These are phyloP conservation scores for Enoplosus armatus DNA, from an alignment of 2,797 vertebrate species.

Conservation along the genomic window DNA sequence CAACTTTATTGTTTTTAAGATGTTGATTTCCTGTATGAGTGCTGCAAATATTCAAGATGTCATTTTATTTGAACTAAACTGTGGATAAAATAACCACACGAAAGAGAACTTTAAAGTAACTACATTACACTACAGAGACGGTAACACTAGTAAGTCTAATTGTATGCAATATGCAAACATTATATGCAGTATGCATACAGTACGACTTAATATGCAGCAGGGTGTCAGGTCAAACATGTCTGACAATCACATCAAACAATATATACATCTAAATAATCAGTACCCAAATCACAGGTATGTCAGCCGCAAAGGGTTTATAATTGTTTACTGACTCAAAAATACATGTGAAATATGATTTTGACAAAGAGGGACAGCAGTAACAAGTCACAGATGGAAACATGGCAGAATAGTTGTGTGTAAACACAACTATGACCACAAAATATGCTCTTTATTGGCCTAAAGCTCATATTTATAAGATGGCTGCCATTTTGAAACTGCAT, in stretches of 20 bases:
- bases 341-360: neutral
- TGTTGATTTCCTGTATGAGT: conserved; percentile 16
- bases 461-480: neutral
- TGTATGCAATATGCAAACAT: neutral
- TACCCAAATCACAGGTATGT: neutral
- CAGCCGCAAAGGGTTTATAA: neutral
- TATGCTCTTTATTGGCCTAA: neutral
- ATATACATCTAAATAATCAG: neutral
- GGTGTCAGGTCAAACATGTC: neutral
- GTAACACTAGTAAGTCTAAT: neutral
- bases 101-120: neutral
- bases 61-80: conserved; percentile 15
- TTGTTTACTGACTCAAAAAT: neutral
- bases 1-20: conserved; percentile 27
- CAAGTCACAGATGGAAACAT: neutral
- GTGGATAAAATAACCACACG: neutral
- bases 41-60: conserved; percentile 28
- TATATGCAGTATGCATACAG: neutral
- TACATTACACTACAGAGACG: neutral
- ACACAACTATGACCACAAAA: neutral
- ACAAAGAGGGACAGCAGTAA: neutral
- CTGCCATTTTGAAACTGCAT: neutral
- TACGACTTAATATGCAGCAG: neutral
- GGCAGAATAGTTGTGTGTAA: neutral
- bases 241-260: neutral